Evolutionary conservation across 2,888 invertebrate species (phyloP).

Genomic region (Acanthococcus lagerstroemiae): DNA sequence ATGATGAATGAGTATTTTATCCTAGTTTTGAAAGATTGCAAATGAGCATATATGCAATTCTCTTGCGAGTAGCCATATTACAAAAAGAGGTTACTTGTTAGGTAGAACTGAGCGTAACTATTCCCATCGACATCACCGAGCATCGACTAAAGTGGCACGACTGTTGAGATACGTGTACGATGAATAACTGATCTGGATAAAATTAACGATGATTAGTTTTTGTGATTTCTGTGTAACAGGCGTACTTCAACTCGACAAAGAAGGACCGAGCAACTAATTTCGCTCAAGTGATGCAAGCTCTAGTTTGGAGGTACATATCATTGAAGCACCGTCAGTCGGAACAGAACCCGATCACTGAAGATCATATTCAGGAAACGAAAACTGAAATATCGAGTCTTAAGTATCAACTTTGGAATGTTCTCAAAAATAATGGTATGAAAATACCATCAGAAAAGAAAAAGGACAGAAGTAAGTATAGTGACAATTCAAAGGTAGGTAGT

Average conservation of each 20-base stretch:
- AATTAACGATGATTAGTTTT: neutral
- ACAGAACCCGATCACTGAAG: slow-evolving; percentile 80
- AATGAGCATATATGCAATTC: no score
- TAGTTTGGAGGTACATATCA: slow-evolving; percentile 87
- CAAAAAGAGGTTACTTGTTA: no score
- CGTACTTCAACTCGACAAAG: neutral
- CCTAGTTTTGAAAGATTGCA: no score
- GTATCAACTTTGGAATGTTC: slow-evolving; percentile 81
- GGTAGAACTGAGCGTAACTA: no score
- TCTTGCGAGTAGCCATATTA: no score
- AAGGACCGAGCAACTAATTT: slow-evolving; percentile 49
- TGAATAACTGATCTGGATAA: neutral
- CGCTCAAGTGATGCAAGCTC: slow-evolving; percentile 72
- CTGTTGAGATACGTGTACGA: neutral
- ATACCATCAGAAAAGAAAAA: slow-evolving; percentile 61
- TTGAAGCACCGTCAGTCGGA: slow-evolving; percentile 74
- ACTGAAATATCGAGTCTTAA: slow-evolving; percentile 85
- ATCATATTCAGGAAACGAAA: slow-evolving; percentile 88
- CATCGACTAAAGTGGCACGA: no score
- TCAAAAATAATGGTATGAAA: slow-evolving; percentile 79
- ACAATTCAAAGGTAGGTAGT: no score
- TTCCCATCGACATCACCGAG: no score
- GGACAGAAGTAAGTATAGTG: slow-evolving; percentile 62
- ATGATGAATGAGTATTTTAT: no score
- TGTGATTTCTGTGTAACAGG: neutral